Percentiles rank a stretch among this genome's conserved stretches.
Evolutionary conservation across 2,797 vertebrate genomes (phyloP).

Genomic region (Xiphorhynchus erythropygius): DNA sequence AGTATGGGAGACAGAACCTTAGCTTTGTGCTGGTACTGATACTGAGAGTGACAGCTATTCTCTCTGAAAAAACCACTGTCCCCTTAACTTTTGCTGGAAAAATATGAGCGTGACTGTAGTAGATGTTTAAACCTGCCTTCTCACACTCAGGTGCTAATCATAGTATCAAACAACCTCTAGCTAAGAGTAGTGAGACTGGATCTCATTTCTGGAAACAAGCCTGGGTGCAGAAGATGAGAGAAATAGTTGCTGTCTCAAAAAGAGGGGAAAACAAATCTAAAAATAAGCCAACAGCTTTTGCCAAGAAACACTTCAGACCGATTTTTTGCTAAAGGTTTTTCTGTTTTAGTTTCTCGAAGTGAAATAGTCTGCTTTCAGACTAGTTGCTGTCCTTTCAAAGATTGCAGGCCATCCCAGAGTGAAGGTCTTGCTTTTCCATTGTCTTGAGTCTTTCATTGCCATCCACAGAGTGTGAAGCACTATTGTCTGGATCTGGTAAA

Average conservation of each 20-base stretch:
- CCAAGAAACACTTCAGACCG: background rate
- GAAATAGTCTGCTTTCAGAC: background rate
- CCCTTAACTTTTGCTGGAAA: background rate
- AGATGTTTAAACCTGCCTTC: background rate
- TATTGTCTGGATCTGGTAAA: background rate
- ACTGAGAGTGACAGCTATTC: background rate
- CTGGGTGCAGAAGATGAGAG: background rate
- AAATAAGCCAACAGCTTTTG: background rate
- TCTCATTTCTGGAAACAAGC: background rate
- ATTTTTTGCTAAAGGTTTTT: background rate
- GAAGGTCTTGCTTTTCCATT: background rate
- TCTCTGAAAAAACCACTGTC: background rate
- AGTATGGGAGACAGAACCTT: background rate
- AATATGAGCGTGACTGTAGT: background rate
- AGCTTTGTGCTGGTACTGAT: background rate
- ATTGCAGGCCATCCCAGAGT: background rate
- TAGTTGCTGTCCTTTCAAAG: background rate
- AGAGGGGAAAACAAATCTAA: background rate
- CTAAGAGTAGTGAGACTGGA: background rate
- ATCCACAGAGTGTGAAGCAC: background rate
- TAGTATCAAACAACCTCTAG: background rate
- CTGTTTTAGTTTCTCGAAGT: background rate
- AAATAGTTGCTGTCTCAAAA: background rate
- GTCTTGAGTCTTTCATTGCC: background rate
- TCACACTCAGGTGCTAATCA: background rate